Percentiles rank a stretch among this genome's conserved stretches.
phyloP scores from a whole-genome alignment of 2,797 vertebrate genomes.

The Diplodus sargus region DNA sequence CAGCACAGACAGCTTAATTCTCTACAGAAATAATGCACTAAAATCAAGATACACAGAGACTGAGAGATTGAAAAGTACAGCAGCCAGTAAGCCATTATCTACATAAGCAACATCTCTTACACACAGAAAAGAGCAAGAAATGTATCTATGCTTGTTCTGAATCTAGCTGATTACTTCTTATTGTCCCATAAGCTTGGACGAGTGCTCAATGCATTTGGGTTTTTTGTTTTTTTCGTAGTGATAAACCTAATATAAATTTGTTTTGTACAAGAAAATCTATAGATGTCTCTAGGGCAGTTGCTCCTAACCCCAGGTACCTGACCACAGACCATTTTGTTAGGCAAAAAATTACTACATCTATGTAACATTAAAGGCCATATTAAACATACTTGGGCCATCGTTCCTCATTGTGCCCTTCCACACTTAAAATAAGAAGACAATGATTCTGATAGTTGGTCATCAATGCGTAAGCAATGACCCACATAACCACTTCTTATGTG shows the following conservation, averaged over 20 bases:
- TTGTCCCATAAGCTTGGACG: not conserved
- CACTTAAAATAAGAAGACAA: not conserved
- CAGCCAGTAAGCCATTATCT: conserved; percentile 61
- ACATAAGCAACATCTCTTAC: conserved; percentile 45
- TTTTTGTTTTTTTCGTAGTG: not conserved
- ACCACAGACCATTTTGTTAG: not conserved
- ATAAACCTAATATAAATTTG: not conserved
- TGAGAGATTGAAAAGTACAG: conserved; percentile 46
- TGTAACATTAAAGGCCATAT: not conserved
- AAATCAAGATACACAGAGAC: conserved; percentile 62
- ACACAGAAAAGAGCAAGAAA: conserved; percentile 35
- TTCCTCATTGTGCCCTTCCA: not conserved
- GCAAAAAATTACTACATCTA: not conserved
- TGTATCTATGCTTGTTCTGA: conserved; percentile 4
- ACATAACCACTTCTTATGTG: not conserved
- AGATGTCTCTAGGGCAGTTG: not conserved
- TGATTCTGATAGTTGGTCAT: not conserved
- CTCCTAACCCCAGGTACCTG: too few species aligned
- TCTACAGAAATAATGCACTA: conserved; percentile 80
- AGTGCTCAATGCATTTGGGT: not conserved
- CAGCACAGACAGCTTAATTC: conserved; percentile 45
- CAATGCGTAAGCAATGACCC: not conserved
- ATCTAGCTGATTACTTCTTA: not conserved
- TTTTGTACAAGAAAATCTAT: not conserved
- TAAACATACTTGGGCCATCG: not conserved